phyloP scores from a whole-genome alignment of 2,888 invertebrate species.

The Plagiodera versicolora region DNA sequence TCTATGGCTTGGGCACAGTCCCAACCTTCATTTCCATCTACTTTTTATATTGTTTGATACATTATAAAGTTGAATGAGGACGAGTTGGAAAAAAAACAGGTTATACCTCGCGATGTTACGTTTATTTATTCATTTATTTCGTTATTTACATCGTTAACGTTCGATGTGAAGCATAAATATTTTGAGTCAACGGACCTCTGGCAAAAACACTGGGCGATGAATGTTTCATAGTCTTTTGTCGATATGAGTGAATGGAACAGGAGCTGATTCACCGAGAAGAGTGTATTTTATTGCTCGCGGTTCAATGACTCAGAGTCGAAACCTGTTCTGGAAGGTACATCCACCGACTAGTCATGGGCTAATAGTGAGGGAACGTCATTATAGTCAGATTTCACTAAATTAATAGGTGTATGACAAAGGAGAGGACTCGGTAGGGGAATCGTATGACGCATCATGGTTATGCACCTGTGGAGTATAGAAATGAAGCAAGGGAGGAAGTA shows the following conservation, averaged over 20 bases:
- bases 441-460: neutral
- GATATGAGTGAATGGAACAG: constrained; percentile 8
- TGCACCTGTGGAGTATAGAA: no score
- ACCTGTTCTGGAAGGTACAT: neutral
- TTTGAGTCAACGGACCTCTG: constrained; percentile 8
- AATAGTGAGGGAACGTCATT: neutral
- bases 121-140: constrained; percentile 19
- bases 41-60: constrained; percentile 20
- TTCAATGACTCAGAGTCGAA: neutral
- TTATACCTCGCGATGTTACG: constrained; percentile 18
- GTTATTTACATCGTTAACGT: constrained; percentile 20
- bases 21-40: constrained; percentile 22
- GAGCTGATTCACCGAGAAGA: constrained; percentile 8
- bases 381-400: neutral
- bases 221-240: constrained; percentile 11
- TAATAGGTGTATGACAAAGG: neutral
- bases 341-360: neutral
- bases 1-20: constrained; percentile 21
- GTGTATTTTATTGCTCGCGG: neutral
- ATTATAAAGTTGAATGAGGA: constrained; percentile 23
- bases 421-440: neutral
- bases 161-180: constrained; percentile 19
- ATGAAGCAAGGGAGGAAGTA: no score
- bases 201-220: constrained; percentile 11
- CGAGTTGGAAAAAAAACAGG: constrained; percentile 23